Evolutionary conservation across 2,113 vertebrate genomes (phyloP), one percentile per base, ranked within the genome.

Genomic region (Carollia perspicillata): DNA sequence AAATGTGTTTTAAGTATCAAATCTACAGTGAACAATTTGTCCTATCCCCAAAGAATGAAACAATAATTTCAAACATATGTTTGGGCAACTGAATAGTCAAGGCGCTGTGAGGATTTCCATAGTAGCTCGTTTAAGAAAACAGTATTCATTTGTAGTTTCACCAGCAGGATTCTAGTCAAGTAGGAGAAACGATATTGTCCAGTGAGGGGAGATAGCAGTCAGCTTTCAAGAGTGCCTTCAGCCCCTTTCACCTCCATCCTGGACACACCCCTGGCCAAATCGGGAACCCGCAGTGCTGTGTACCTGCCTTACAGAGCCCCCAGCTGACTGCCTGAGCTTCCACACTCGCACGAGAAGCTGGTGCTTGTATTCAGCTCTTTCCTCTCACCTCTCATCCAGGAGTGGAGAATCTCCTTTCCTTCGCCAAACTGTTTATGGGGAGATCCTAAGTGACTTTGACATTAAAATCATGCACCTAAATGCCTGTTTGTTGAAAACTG

Each of bases 1-100:
- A 97, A 97, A 98, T 8, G 18, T 84, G 95, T 97, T 97, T 95
- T 96, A 97, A 96, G 93, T 93, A 95, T 98, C 93, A 96, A 96
- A 97, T 98, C 92, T 97, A 83, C 79, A 94, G 55, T 47, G 87
- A 97, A 92, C 85, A 96, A 97, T 97, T 97, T 92, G 89, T 94
- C 96, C 58, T 93, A 35, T 87, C 37, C 87, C 80, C 14, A 26
- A 84, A 92, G 77, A 95, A 93, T 94, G 81, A 83, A 91, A 68
- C 9, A 66, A 53, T 95, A 92, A 96, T 96, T 80, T 63, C 51
- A 95, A 74, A 81, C 0, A 0, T 42, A 72, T 97, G 97, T 88
- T 47, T 96, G 49, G 93, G 74, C 84, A 90, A 94, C 80, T 42
- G 79, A 40, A 66, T 30, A 93, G 66, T 1, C 4, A 53, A 53